A percentile compares a stretch with the other conserved stretches of the same genome.
Conservation (phyloP, 2,113 vertebrate species). For the Apistogramma diplotaenia region DNA sequence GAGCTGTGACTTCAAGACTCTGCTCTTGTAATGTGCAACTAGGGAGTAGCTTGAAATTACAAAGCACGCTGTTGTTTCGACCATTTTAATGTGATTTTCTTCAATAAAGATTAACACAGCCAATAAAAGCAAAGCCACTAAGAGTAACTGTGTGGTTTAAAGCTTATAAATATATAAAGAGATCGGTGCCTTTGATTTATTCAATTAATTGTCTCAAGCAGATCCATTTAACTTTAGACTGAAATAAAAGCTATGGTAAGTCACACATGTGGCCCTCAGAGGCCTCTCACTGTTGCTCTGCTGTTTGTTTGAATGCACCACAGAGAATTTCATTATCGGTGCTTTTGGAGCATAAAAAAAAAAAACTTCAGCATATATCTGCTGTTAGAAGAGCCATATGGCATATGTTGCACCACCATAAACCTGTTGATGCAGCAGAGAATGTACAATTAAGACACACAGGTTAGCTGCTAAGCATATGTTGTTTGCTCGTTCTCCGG, state of each 20-base stretch:
- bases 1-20: constrained; percentile 35
- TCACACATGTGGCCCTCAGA: constrained; percentile 10
- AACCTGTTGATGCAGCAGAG: constrained; percentile 27
- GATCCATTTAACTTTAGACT: constrained; percentile 40
- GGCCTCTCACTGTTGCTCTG: neutral
- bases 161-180: constrained; percentile 77
- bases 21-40: constrained; percentile 44
- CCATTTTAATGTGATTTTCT: constrained; percentile 42
- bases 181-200: constrained; percentile 72
- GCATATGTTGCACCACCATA: constrained; percentile 11
- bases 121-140: constrained; percentile 71
- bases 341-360: constrained; percentile 26
- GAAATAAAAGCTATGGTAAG: constrained; percentile 37
- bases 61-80: neutral
- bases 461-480: constrained; percentile 14
- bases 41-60: constrained; percentile 50
- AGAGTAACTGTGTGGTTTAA: constrained; percentile 74
- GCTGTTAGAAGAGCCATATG: neutral
- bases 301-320: constrained; percentile 25
- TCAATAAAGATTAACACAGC: constrained; percentile 48
- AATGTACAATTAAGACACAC: neutral
- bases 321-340: constrained; percentile 31
- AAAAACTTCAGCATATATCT: neutral
- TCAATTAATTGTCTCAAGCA: constrained; percentile 62
- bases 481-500: constrained; percentile 10